These are phyloP conservation scores for Conistra vaccinii DNA, from an alignment of 2,888 invertebrate species.

Conservation along the genomic window DNA sequence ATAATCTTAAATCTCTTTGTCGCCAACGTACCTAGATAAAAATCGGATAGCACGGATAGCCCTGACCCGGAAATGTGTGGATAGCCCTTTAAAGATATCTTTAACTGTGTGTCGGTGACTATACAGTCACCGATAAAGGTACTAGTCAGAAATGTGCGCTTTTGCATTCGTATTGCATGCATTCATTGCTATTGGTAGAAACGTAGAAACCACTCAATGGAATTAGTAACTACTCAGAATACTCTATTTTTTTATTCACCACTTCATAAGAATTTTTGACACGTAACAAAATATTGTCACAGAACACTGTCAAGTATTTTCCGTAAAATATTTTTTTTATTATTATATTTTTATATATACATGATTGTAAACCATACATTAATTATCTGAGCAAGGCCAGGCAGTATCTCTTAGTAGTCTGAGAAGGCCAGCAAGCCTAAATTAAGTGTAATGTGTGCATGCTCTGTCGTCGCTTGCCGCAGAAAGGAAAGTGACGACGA, in stretches of 20 bases:
- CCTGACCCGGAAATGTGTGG: too few species aligned
- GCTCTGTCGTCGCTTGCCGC: constrained; percentile 30
- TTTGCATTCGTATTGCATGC: not conserved
- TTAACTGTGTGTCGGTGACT: too few species aligned
- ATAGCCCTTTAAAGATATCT: too few species aligned
- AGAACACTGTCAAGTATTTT: not conserved
- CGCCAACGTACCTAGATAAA: too few species aligned
- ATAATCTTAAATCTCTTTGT: too few species aligned
- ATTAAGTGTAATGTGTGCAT: constrained; percentile 45
- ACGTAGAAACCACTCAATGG: not conserved
- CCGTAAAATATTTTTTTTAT: not conserved
- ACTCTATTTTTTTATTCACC: not conserved
- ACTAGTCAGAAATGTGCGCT: not conserved
- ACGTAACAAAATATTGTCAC: not conserved
- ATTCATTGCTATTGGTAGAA: not conserved
- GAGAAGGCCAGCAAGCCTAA: not conserved
- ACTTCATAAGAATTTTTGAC: not conserved
- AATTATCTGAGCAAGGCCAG: not conserved
- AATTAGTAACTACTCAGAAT: constrained; percentile 4
- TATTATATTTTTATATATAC: not conserved
- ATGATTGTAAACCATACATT: not conserved
- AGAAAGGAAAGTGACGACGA: constrained; percentile 13
- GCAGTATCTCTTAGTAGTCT: too few species aligned
- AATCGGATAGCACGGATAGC: too few species aligned
- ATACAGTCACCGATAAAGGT: too few species aligned